These are phyloP conservation scores for Lutraria rhynchaena DNA, from an alignment of 1,140 invertebrate species.

Conservation along the genomic window DNA sequence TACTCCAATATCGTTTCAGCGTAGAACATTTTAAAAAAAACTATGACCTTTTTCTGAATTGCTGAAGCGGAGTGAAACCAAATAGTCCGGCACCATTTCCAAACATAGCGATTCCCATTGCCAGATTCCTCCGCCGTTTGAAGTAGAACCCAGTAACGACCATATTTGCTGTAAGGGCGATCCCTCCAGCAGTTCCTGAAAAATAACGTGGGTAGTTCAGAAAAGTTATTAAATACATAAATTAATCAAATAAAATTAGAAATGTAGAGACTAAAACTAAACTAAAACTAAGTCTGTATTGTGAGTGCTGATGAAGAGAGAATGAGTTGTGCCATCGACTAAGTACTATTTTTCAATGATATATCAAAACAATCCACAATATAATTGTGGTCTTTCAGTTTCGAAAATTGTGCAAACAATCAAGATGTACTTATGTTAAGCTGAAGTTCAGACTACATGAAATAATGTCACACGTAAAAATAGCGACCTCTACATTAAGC, in stretches of 20 bases:
- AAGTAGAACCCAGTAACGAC: constrained; percentile 52
- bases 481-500: constrained; percentile 1
- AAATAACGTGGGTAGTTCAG: no score
- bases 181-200: constrained; percentile 33
- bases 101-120: constrained; percentile 29
- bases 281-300: background rate
- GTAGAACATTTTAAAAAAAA: background rate
- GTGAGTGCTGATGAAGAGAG: no score
- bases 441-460: no score
- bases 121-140: constrained; percentile 23
- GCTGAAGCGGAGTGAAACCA: constrained; percentile 32
- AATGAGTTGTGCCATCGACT: no score
- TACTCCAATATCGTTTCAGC: background rate
- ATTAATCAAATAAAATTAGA: no score
- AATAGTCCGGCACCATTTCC: constrained; percentile 41
- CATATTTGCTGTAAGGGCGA: constrained; percentile 37
- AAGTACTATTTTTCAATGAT: no score
- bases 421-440: no score
- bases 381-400: no score
- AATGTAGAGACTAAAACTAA: background rate
- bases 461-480: constrained; percentile 34
- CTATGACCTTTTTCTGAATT: background rate
- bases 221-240: no score
- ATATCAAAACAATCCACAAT: no score
- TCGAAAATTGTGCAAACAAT: no score